Base-by-base conservation (phyloP, 1,140 invertebrate genomes). In the Bombus polaris region DNA sequence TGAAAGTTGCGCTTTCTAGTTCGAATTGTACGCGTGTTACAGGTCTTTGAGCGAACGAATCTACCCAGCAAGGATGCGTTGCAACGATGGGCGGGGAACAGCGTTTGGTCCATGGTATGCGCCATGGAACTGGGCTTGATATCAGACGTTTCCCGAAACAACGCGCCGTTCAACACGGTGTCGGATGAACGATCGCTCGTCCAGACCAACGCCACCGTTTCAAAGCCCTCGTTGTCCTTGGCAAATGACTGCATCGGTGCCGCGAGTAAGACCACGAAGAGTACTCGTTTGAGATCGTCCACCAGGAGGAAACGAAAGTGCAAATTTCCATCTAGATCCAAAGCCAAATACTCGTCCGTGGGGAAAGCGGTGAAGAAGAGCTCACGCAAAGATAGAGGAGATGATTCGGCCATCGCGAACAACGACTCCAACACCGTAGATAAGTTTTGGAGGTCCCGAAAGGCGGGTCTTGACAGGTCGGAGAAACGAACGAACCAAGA, bases 51-150 rank as follows among this genome's bases (percentile, higher is more conserved):
- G 8, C 9, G 0, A 22, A 13, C 3, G 73, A 37, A 22, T 3
- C 35, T 32, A 25, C 1, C 25, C 15, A 1, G 10, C 0, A 44
- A 22, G 25, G 70, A 68, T 1, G 76, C 83, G n/a, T 66, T 73
- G 39, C 83, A 79, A 15, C 47, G 68, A 47, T 85, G 85, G 81
- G 66, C 79, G 57, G 65, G 81, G 47, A 59, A 47, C 12, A 91
- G 72, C 68, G 85, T 87, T 10, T 92, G 91, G 90, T 87, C 91
- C 18, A 15, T 86, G 10, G 74, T 87, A 1, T 91, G 90, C 32
- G 89, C 90, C 12, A 80, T 85, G 32, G 86, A 92, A 18, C 47
- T 92, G 15, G 91, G 89, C 22, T n/a, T 92, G n/a, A 47, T 92
- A 3, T 28, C 57, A 4, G 72, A 87, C 1, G 1, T 10, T 12